Base-by-base conservation (phyloP, 1,140 invertebrate species). In the Adelges cooleyi region DNA sequence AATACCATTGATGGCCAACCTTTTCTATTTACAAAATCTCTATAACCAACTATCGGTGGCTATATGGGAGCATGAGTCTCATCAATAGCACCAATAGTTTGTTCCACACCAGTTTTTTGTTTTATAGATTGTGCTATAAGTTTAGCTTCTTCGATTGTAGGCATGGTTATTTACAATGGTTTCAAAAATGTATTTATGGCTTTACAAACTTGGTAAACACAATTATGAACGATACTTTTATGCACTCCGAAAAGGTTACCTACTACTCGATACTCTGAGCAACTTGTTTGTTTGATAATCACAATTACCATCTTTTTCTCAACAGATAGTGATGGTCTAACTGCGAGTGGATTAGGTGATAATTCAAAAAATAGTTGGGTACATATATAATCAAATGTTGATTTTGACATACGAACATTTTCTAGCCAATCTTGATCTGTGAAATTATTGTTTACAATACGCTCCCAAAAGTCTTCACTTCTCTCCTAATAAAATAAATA, bases 1-100 rank as follows among this genome's bases (percentile, higher is more conserved):
- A 50, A 25, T n/a, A 50, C 23, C 22, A 50, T 50, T 6, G 52
- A 54, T 38, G 52, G 52, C 52, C 52, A 54, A 4, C 29, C 52
- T 40, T 54, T 54, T 40, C 52, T 54, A 17, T 54, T 54, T 3
- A 54, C 29, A 15, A 36, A 54, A 54, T 54, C 52, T 15, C 52
- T 54, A 54, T 36, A 54, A 36, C 36, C 52, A 25, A 54, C 36
- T 54, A 20, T 40, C 20, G 27, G 52, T 1, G 29, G 29, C 27
- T 22, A 36, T 40, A 38, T n/a, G 29, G 52, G 29, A 54, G 36
- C 36, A 9, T 38, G 52, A 33, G 52, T 36, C n/a, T 29, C 29
- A 18, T 38, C 52, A 40, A 54, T 54, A 40, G 52, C 52, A 33
- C 52, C 52, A 38, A 54, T 36, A 33, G 36, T 10, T 40, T 54